Evolutionary conservation across 2,797 vertebrate species (phyloP), one percentile per base, ranked within the genome.

Genomic region (Mus spretus): DNA sequence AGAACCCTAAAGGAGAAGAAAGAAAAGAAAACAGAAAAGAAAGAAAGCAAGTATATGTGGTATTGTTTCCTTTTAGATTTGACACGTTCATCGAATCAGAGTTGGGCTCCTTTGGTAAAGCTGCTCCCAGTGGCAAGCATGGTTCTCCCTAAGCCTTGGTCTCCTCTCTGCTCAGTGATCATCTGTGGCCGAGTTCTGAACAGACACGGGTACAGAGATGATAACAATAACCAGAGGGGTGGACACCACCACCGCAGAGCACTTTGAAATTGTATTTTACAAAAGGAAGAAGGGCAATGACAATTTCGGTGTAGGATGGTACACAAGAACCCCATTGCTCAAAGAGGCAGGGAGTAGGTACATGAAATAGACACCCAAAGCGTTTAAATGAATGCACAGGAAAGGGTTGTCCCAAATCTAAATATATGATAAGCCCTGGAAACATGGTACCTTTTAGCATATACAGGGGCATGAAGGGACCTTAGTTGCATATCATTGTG

Each of bases 121-220:
- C 40, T 20, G 44, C 1, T 67, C 61, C 34, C 40, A 24, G 6
- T 31, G 53, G 1, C 14, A 0, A 0, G 31, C 34, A 6, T n/a
- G 31, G 1, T 10, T 67, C 37, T 53, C 44, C 11, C 20, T 86
- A 86, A n/a, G 61, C n/a, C n/a, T 82, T 59, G n/a, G 13, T 14
- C 3, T 37, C 22, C 3, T 50, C 47, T 47, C 26, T 65, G 28
- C 3, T 50, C 17, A 67, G 28, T 34, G 40, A 26, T 67, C 22
- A 85, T 67, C 28, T 67, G 28, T 50, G 19, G 2, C 1, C 1
- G 11, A 67, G 11, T 50, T 65, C 65, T 50, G 10, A 85, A 67
- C 3, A 50, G 61, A 7, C 5, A 31, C 1, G 13, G 13, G 14
- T 83, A 40, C 59, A 82, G 40, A 26, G 40, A 47, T 47, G 26